Base-by-base conservation (phyloP, 2,888 invertebrate genomes). In the Anthoptus insignis region DNA sequence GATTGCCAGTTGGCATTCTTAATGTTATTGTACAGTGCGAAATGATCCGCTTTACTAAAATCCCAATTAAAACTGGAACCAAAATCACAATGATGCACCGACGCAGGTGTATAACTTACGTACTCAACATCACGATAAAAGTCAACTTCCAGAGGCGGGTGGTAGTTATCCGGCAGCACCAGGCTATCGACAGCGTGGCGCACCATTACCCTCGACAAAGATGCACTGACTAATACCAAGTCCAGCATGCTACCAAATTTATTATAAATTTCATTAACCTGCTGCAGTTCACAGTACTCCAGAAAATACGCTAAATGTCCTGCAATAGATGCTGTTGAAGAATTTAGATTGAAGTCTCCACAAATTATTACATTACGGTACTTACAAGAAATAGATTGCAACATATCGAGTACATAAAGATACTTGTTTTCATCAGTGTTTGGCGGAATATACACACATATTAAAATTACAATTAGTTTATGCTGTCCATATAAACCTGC, bases 221-320 rank as follows among this genome's bases (percentile, higher is more conserved):
- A 11, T 13, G 24, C 29, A 42, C 27, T 57, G 13, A 42, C 45
- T 11, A 57, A 13, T 4, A 57, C 42, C 24, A 45, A 45, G 19
- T 57, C 56, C 16, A 57, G 29, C 16, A 29, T 45, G 2, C 19
- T 19, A 19, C 27, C 27, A 42, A 39, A 19, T 13, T 39, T 45
- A 19, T 57, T 57, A 19, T 7, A 14, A 16, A 57, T 14, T 29
- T 16, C 42, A 45, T 57, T 57, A 19, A 57, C 57, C 29, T 57
- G 57, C 19, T 13, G 29, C 3, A 57, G 57, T 16, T 19, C 42
- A 6, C 57, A 57, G 6, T 11, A 57, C 45, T 13, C 29, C 45
- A 57, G 45, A 8, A 57, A 45, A 19, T 42, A 42, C 27, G 37
- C 42, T 29, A 29, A 57, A 27, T 19, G 16, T 19, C 27, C 14